Evolutionary conservation across 2,797 vertebrate species (phyloP), one percentile per base, ranked within the genome.

Genomic region (Gymnoscopelus microlampas): DNA sequence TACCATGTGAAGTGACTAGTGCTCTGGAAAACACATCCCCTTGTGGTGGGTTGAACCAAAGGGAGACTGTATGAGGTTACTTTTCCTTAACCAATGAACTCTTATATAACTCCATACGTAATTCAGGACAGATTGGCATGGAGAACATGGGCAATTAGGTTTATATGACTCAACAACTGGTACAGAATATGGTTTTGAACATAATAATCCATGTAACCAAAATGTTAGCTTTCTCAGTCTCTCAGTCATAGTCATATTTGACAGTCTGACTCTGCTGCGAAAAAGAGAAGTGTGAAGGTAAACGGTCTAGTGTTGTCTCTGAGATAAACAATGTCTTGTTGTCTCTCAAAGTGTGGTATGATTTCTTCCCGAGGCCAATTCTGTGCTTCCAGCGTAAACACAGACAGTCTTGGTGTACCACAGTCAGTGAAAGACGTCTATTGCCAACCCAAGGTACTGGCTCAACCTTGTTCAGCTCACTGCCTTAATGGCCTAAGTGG

Each of bases 91-190:
- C 74, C 57, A 24, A 35, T 55, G 66, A 7, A n/a, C 3, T 74
- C 79, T 90, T 91, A 89, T 86, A 84, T 91, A 92, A 92, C 77
- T 56, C 48, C 68, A 70, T 77, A 78, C 78, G 72, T 71, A 87
- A 3, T 66, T 82, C 74, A 76, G 85, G 73, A 71, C 70, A 59
- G 73, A 73, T 79, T 81, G 83, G 73, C 76, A 62, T 0, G 78
- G 86, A 82, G 73, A 75, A 88, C 79, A 83, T 90, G 85, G 71
- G 82, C 85, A 88, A 81, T 89, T 88, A 74, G 77, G 83, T 75
- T 84, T 83, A 24, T 81, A 66, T 88, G 87, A 91, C 82, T 87
- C 86, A 91, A 68, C 81, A 73, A 32, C 79, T 80, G 84, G 68
- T 69, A 5, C 64, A 55, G 60, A 77, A 29, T 13, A 47, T 57